Conservation (phyloP, 1,140 invertebrate species). For the Asobara japonica region DNA sequence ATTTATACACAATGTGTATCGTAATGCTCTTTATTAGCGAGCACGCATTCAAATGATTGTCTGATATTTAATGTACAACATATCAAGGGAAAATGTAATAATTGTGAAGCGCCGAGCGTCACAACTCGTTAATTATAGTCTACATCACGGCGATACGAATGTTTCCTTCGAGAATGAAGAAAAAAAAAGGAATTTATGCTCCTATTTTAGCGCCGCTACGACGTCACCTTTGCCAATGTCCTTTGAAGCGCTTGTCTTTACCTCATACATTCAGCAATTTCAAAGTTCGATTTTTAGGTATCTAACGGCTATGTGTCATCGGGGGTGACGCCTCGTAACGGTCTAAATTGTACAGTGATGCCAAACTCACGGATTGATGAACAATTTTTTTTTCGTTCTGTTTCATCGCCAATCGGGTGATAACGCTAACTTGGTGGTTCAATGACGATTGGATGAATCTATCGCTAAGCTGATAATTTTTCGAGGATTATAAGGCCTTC, state of each 20-base stretch:
- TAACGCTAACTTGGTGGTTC: slow-evolving; percentile 36
- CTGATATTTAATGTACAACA: slow-evolving; percentile 36
- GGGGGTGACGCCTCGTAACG: slow-evolving; percentile 36
- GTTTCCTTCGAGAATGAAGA: neutral
- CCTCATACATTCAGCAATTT: slow-evolving; percentile 12
- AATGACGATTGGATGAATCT: slow-evolving; percentile 32
- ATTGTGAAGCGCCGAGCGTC: neutral
- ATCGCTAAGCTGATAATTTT: slow-evolving; percentile 2
- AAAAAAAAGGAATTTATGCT: slow-evolving; percentile 1
- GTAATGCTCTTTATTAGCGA: too few relatives aligned
- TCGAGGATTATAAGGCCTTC: neutral
- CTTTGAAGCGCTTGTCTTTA: slow-evolving; percentile 14
- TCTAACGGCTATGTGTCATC: slow-evolving; percentile 15
- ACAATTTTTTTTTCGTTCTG: slow-evolving; percentile 7
- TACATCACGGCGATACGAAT: neutral
- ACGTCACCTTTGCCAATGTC: slow-evolving; percentile 25
- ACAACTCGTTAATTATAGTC: neutral
- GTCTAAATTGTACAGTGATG: slow-evolving; percentile 63
- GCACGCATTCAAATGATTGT: slow-evolving; percentile 50
- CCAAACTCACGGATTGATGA: slow-evolving; percentile 42
- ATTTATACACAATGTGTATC: slow-evolving; percentile 5
- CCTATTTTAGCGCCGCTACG: slow-evolving; percentile 16
- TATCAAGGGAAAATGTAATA: neutral
- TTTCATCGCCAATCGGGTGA: slow-evolving; percentile 30
- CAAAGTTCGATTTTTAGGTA: neutral